These are phyloP conservation scores for Onychostruthus taczanowskii DNA, from an alignment of 2,113 vertebrate genomes.

Conservation along the genomic window DNA sequence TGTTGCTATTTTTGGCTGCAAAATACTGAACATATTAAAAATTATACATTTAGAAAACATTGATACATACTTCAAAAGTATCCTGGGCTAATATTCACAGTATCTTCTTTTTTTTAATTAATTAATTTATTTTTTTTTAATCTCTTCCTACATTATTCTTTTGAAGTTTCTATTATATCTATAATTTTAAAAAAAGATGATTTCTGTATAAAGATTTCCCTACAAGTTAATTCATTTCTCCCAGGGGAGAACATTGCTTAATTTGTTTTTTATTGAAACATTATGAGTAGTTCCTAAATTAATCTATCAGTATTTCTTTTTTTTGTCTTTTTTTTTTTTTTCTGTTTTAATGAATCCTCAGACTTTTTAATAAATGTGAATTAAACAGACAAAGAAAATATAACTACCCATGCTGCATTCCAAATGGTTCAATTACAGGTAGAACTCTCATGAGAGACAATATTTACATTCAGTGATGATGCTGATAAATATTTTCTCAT, in stretches of 20 bases:
- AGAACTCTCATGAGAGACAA: not conserved
- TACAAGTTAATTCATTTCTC: not conserved
- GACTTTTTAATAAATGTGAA: constrained; percentile 18
- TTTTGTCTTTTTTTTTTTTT: not conserved
- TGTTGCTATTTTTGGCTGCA: not conserved
- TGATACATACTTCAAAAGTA: not conserved
- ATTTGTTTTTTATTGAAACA: not conserved
- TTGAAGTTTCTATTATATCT: not conserved
- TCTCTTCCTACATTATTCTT: not conserved
- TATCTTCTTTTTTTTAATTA: not conserved
- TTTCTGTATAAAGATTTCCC: not conserved
- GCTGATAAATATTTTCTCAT: constrained; percentile 37
- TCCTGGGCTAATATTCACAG: not conserved
- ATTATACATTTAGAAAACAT: not conserved
- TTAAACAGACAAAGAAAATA: constrained; percentile 27
- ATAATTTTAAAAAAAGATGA: not conserved
- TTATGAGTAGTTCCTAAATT: not conserved
- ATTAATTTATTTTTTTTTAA: not conserved
- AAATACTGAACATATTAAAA: not conserved
- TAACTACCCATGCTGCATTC: constrained; percentile 37
- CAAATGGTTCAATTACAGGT: constrained; percentile 19
- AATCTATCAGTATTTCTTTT: not conserved
- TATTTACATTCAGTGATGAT: not conserved
- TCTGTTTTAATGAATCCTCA: not conserved
- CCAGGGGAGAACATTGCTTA: rapidly evolving